Evolutionary conservation across 2,113 vertebrate genomes (phyloP).

Genomic region (Ammodytes dubius): DNA sequence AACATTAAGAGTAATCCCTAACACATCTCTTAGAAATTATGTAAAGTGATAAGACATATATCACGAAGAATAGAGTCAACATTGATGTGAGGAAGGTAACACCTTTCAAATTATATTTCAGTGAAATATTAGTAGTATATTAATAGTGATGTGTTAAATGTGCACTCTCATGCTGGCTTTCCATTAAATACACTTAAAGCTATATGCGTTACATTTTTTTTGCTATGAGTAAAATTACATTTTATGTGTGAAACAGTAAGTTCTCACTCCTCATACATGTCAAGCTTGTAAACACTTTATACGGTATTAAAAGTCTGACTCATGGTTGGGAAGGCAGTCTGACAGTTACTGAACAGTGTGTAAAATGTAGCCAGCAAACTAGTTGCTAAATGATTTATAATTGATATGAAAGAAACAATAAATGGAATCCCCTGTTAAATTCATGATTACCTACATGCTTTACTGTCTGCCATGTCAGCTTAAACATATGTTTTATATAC

Average conservation of each 20-base stretch:
- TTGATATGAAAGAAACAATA: slow-evolving; percentile 19
- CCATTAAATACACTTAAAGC: not conserved
- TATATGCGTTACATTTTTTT: too few species aligned
- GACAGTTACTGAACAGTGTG: not conserved
- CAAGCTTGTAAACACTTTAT: too few species aligned
- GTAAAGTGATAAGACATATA: slow-evolving; percentile 20
- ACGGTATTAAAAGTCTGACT: not conserved
- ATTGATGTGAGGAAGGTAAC: not conserved
- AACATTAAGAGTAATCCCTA: slow-evolving; percentile 24
- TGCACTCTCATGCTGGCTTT: not conserved
- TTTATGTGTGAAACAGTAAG: not conserved
- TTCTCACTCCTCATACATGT: too few species aligned
- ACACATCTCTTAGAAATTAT: slow-evolving; percentile 6
- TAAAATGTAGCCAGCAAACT: not conserved
- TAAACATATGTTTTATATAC: slow-evolving; percentile 20
- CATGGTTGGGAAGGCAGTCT: not conserved
- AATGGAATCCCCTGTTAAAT: slow-evolving; percentile 6
- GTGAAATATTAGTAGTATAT: not conserved
- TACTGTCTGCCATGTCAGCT: slow-evolving; percentile 21
- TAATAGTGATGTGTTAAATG: not conserved
- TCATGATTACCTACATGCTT: not conserved
- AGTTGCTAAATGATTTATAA: slow-evolving; percentile 5
- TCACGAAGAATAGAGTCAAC: not conserved
- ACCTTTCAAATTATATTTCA: slow-evolving; percentile 7
- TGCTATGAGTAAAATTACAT: not conserved